These are phyloP conservation scores for Stenchaetothrips biformis DNA, from an alignment of 2,888 invertebrate genomes.

Conservation along the genomic window DNA sequence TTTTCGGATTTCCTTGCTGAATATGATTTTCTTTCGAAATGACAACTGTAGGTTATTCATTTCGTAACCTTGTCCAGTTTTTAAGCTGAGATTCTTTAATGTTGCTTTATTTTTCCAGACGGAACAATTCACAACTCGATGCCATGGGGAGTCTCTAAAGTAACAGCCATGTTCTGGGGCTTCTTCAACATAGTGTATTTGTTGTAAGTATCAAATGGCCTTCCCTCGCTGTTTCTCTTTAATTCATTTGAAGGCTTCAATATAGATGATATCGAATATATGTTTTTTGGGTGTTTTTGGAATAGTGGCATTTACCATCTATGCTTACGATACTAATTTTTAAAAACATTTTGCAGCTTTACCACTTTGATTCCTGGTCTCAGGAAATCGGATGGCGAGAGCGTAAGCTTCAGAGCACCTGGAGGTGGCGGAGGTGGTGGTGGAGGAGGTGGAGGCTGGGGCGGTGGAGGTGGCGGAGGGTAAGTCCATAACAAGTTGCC, in stretches of 20 bases:
- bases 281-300: not conserved
- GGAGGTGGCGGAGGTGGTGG: not conserved
- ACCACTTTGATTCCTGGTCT: not conserved
- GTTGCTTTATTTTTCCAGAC: not conserved
- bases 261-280: too few relatives aligned
- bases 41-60: too few relatives aligned
- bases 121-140: not conserved
- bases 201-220: not conserved
- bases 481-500: not conserved
- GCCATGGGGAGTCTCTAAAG: slow-evolving; percentile 1
- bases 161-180: not conserved
- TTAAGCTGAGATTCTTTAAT: not conserved
- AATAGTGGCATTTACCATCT: not conserved
- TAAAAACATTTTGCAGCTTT: not conserved
- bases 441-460: not conserved
- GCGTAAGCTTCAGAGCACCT: not conserved
- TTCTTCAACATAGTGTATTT: not conserved
- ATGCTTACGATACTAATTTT: not conserved
- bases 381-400: not conserved
- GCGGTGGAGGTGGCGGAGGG: not conserved
- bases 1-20: too few relatives aligned
- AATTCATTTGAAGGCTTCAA: too few relatives aligned
- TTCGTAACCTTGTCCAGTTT: not conserved
- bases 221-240: too few relatives aligned
- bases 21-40: too few relatives aligned